Percentiles rank a stretch among this genome's conserved stretches.
Conservation (phyloP, 2,797 vertebrate genomes). For the Chloroceryle amazona region DNA sequence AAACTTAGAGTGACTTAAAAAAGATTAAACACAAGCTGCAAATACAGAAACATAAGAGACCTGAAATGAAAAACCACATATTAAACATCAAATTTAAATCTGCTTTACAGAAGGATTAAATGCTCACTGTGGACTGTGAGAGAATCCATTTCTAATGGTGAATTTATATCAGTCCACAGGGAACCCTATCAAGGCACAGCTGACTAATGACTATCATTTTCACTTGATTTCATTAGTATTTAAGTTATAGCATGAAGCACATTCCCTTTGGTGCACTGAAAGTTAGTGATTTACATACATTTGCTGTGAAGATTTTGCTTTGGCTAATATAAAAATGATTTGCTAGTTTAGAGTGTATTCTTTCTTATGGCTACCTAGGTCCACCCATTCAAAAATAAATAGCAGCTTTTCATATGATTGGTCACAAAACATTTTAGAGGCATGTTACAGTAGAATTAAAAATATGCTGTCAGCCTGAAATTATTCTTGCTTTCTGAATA, state of each 20-base stretch:
- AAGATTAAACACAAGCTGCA: conserved; percentile 63
- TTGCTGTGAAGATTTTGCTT: conserved; percentile 55
- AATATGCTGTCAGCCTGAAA: neutral
- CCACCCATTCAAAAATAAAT: conserved; percentile 71
- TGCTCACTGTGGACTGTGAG: conserved; percentile 37
- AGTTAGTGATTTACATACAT: conserved; percentile 76
- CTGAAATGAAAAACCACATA: conserved; percentile 9
- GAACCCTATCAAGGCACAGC: conserved; percentile 66
- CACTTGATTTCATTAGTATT: conserved; percentile 82
- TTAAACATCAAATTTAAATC: conserved; percentile 76
- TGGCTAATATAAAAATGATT: conserved; percentile 72
- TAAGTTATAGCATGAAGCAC: conserved; percentile 73
- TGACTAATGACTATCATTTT: conserved; percentile 81
- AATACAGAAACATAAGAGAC: conserved; percentile 20
- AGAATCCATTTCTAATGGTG: conserved; percentile 74
- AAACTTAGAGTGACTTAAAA: conserved; percentile 39
- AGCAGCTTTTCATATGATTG: conserved; percentile 63
- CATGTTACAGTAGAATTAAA: conserved; percentile 53
- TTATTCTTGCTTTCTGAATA: neutral
- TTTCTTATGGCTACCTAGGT: conserved; percentile 40
- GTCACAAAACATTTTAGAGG: conserved; percentile 10
- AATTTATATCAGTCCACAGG: conserved; percentile 76
- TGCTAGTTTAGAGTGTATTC: conserved; percentile 27
- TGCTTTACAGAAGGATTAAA: conserved; percentile 73
- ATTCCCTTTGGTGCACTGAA: conserved; percentile 67